phyloP scores from a whole-genome alignment of 2,113 vertebrate species.

The Anolis carolinensis region DNA sequence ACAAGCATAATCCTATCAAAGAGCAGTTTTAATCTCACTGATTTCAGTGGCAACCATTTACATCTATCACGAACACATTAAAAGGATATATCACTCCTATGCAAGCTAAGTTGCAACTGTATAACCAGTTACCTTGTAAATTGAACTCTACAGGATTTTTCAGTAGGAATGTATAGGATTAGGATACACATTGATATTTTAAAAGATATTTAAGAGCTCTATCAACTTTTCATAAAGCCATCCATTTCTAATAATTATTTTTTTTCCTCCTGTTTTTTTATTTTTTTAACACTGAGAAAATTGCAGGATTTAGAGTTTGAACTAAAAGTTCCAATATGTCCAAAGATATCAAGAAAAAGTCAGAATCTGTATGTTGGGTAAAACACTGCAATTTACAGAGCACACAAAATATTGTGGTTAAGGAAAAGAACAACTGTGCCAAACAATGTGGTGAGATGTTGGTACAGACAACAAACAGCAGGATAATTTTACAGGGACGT shows the following conservation, averaged over 20 bases:
- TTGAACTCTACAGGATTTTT: neutral
- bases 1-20: rapidly evolving
- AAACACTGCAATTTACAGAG: conserved; percentile 35
- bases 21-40: neutral
- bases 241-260: conserved; percentile 26
- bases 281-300: conserved; percentile 26
- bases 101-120: conserved; percentile 4
- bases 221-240: conserved; percentile 24
- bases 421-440: conserved; percentile 25
- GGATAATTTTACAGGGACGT: conserved; percentile 48
- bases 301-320: conserved; percentile 24
- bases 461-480: conserved; percentile 44
- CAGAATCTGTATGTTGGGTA: conserved; percentile 31
- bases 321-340: conserved; percentile 2
- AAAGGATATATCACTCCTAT: neutral
- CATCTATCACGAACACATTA: neutral
- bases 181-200: conserved; percentile 20
- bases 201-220: conserved; percentile 21
- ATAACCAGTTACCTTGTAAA: neutral
- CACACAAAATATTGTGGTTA: conserved; percentile 60
- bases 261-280: no score
- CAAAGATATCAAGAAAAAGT: conserved; percentile 42
- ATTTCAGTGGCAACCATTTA: neutral
- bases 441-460: neutral
- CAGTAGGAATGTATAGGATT: neutral